Evolutionary conservation across 2,797 vertebrate species (phyloP).

Genomic region (Tokudaia muenninki): DNA sequence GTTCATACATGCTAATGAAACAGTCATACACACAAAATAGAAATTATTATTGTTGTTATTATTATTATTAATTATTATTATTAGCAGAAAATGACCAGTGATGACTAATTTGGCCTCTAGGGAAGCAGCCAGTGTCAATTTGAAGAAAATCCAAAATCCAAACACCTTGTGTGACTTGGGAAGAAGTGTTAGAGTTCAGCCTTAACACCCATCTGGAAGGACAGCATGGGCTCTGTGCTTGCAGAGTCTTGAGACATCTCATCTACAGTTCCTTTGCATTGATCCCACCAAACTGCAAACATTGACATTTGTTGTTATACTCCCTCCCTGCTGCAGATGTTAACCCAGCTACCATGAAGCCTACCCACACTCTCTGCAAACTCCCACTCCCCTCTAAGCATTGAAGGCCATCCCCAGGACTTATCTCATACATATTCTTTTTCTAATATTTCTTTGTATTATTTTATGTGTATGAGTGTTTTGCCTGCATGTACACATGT

Average conservation of each 20-base stretch:
- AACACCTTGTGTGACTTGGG: background rate
- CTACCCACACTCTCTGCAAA: background rate
- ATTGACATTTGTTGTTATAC: background rate
- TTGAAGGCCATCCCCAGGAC: background rate
- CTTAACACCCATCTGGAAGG: background rate
- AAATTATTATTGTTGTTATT: background rate
- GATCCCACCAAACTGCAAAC: background rate
- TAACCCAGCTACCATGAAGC: background rate
- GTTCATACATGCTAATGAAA: background rate
- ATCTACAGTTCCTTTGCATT: background rate
- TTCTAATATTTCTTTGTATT: background rate
- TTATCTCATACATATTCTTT: background rate
- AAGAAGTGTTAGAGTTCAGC: background rate
- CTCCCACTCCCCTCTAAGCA: background rate
- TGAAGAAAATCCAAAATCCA: conserved; percentile 11
- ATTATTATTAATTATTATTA: background rate
- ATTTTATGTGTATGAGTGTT: background rate
- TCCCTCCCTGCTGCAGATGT: background rate
- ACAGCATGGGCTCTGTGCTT: rapidly evolving
- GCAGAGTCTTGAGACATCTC: background rate
- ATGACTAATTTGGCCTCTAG: background rate
- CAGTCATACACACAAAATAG: background rate
- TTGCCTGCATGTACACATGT: background rate
- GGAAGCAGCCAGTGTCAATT: background rate
- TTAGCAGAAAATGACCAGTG: background rate